Evolutionary conservation across 53 echinoderm and acorn worm species (phyloP).

Genomic region (Echinarachnius parma): DNA sequence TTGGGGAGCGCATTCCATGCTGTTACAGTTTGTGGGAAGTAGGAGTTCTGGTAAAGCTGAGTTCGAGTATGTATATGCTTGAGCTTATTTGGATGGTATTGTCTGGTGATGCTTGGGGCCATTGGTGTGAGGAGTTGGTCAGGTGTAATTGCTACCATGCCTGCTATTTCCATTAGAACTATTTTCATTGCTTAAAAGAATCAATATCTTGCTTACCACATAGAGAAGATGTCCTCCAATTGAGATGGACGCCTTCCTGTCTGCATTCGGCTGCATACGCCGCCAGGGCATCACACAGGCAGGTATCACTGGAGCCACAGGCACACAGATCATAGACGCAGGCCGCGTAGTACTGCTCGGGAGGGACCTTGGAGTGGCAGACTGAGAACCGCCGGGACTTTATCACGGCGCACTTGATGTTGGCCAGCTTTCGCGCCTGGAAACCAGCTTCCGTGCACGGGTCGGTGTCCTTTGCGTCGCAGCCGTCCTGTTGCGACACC

Average conservation of each 20-base stretch:
- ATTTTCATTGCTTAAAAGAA: too few relatives aligned
- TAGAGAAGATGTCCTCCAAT: constrained; percentile 79
- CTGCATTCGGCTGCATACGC: constrained; percentile 98
- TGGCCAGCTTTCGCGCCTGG: constrained; percentile 82
- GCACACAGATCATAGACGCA: constrained; percentile 99
- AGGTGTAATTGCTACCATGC: too few relatives aligned
- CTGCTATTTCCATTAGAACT: too few relatives aligned
- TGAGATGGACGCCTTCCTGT: constrained; percentile 69
- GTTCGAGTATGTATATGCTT: too few relatives aligned
- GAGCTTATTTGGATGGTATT: too few relatives aligned
- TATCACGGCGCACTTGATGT: constrained; percentile 87
- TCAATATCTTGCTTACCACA: constrained; percentile 68
- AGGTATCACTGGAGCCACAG: constrained; percentile 75
- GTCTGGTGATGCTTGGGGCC: too few relatives aligned
- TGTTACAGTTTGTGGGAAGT: too few relatives aligned
- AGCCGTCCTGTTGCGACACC: constrained; percentile 71
- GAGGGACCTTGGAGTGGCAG: constrained; percentile 74
- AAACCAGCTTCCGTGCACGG: constrained; percentile 92
- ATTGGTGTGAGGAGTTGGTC: too few relatives aligned
- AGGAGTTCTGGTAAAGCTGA: too few relatives aligned
- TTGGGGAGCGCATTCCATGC: too few relatives aligned
- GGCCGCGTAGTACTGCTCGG: constrained; percentile 88
- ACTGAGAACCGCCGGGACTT: constrained; percentile 76
- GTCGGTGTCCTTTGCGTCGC: constrained; percentile 85
- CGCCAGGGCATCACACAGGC: constrained; percentile 90